These are phyloP conservation scores for Caenorhabditis briggsae DNA, from an alignment of 1,140 invertebrate genomes.

Conservation along the genomic window DNA sequence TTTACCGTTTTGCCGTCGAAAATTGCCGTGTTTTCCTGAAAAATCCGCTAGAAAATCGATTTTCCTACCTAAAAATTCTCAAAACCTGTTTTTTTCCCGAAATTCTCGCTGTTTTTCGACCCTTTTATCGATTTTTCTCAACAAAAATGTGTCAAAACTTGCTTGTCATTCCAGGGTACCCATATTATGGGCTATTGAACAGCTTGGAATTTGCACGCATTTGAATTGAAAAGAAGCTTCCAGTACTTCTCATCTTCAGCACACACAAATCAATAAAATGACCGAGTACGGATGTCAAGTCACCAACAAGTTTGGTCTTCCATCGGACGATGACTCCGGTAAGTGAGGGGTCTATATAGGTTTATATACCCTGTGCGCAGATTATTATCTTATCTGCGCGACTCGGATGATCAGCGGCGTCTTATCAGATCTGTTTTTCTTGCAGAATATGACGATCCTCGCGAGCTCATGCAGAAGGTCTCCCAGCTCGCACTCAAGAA, in stretches of 20 bases:
- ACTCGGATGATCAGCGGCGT: background rate
- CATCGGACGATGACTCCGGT: slow-evolving; percentile 66
- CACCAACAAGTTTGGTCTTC: slow-evolving; percentile 68
- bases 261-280: slow-evolving; percentile 38
- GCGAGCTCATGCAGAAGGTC: slow-evolving; percentile 64
- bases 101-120: background rate
- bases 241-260: slow-evolving; percentile 33
- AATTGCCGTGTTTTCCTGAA: background rate
- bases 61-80: background rate
- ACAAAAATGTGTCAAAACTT: background rate
- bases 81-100: background rate
- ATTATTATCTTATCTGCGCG: background rate
- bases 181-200: slow-evolving; percentile 49
- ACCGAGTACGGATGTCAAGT: slow-evolving; percentile 68
- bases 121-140: background rate
- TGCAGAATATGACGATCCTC: slow-evolving; percentile 67
- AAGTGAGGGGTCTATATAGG: background rate
- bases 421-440: background rate
- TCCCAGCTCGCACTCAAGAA: slow-evolving; percentile 63
- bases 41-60: background rate
- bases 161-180: slow-evolving; percentile 15
- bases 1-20: background rate
- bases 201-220: slow-evolving; percentile 19
- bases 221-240: slow-evolving; percentile 45
- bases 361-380: slow-evolving; percentile 22